phyloP scores from a whole-genome alignment of 2,113 vertebrate genomes.

The Andinoacara biseriatus region DNA sequence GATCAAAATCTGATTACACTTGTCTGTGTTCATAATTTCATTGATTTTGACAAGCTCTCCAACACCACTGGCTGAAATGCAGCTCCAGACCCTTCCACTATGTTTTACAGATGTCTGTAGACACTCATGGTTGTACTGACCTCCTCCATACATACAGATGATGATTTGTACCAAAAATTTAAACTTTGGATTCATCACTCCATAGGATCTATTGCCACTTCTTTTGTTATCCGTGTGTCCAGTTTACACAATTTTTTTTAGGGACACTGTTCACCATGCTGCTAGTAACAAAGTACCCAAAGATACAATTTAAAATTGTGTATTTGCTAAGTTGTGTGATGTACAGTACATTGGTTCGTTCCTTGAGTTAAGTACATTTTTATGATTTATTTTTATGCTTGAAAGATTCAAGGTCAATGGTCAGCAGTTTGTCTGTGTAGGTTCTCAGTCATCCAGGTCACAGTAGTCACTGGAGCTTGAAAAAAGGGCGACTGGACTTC shows the following conservation, averaged over 20 bases:
- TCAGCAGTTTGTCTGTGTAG: too few species aligned
- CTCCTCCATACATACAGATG: too few species aligned
- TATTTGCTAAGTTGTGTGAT: background rate
- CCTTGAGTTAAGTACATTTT: background rate
- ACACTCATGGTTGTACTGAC: too few species aligned
- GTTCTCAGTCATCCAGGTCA: too few species aligned
- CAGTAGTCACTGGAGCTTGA: too few species aligned
- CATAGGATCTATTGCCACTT: background rate
- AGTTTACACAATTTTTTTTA: background rate
- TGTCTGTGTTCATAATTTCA: background rate
- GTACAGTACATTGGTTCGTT: background rate
- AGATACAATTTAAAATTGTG: background rate
- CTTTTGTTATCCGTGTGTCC: background rate
- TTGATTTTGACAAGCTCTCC: background rate
- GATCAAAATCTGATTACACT: too few species aligned
- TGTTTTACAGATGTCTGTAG: too few species aligned
- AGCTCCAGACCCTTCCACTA: too few species aligned
- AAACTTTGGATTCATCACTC: too few species aligned
- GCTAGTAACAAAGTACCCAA: background rate
- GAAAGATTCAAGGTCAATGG: background rate
- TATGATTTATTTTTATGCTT: background rate
- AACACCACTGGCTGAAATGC: too few species aligned
- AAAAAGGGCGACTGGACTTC: too few species aligned
- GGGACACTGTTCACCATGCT: background rate
- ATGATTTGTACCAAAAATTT: too few species aligned